Percentiles rank a stretch among this genome's conserved stretches.
Conservation (phyloP, 2,888 invertebrate genomes). For the Acheta domesticus region DNA sequence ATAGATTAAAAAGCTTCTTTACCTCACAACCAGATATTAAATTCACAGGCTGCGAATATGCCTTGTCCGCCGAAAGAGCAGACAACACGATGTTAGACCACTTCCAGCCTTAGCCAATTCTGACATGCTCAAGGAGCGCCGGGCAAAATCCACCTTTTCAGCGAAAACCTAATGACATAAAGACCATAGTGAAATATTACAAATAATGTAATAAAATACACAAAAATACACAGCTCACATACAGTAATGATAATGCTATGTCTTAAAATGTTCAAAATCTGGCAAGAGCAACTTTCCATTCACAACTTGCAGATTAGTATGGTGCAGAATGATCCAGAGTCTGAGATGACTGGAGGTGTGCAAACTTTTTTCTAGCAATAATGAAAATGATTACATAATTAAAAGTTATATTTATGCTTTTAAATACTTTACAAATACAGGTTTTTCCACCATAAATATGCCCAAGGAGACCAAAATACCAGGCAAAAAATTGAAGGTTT, state of each 20-base stretch:
- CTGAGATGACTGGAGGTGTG: no score
- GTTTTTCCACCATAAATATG: neutral
- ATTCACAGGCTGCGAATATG: constrained; percentile 42
- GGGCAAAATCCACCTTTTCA: constrained; percentile 78
- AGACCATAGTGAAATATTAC: neutral
- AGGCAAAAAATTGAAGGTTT: no score
- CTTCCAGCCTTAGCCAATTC: constrained; percentile 76
- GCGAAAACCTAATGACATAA: constrained; percentile 65
- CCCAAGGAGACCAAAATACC: neutral
- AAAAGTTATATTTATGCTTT: neutral
- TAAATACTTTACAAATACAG: neutral
- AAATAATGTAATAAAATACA: neutral
- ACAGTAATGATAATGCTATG: neutral
- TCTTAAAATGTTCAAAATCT: no score
- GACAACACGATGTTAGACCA: constrained; percentile 75
- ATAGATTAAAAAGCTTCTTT: no score
- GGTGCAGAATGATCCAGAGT: no score
- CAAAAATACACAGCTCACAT: neutral
- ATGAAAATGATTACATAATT: neutral
- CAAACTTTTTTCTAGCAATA: no score
- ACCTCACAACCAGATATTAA: no score
- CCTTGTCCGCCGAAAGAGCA: constrained; percentile 60
- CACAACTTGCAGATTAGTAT: no score
- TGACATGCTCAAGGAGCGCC: constrained; percentile 72
- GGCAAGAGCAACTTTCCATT: no score